Evolutionary conservation across 1,140 invertebrate species (phyloP).

Genomic region (Cherax destructor): DNA sequence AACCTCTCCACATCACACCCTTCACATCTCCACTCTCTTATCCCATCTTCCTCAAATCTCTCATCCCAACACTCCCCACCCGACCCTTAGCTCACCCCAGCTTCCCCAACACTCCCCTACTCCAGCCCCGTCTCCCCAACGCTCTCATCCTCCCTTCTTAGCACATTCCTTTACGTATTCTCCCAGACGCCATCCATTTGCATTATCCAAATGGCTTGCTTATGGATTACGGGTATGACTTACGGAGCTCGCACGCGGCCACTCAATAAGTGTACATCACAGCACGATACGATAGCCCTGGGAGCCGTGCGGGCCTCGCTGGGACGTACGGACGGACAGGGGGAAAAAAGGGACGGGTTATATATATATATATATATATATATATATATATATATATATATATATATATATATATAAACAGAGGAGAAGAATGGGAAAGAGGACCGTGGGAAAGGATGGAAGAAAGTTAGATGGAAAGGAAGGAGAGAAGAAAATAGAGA

Average conservation of each 20-base stretch:
- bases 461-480: slow-evolving; percentile 7
- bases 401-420: too few species aligned
- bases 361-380: too few species aligned
- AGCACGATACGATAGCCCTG: neutral
- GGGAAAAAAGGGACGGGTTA: neutral
- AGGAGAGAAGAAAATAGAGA: neutral
- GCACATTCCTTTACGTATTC: neutral
- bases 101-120: too few species aligned
- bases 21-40: too few species aligned
- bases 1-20: too few species aligned
- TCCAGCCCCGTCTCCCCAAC: neutral
- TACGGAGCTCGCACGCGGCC: neutral
- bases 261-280: neutral
- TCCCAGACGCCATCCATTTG: neutral
- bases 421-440: too few species aligned
- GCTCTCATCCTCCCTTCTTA: neutral
- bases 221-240: neutral
- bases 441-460: neutral
- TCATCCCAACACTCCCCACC: too few species aligned
- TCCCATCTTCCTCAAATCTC: too few species aligned
- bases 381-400: too few species aligned
- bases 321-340: neutral
- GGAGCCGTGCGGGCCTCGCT: neutral
- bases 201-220: neutral
- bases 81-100: too few species aligned